Evolutionary conservation across 2,113 vertebrate species (phyloP).

Genomic region (Vidua macroura): DNA sequence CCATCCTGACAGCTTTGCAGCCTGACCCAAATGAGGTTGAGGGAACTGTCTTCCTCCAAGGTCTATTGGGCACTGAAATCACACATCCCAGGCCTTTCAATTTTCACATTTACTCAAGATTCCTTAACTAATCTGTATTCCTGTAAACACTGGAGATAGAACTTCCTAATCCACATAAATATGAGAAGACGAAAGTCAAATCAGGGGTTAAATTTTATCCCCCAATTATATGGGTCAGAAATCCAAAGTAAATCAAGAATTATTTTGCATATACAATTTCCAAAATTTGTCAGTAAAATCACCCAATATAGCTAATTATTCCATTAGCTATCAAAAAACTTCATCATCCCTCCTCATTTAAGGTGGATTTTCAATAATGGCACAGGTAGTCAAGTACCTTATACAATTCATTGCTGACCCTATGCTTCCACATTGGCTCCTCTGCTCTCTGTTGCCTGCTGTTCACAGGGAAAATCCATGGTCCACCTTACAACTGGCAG

Average conservation of each 20-base stretch:
- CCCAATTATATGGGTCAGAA: neutral
- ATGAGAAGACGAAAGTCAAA: neutral
- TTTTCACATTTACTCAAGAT: neutral
- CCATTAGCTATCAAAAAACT: neutral
- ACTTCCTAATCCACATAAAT: neutral
- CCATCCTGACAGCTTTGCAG: neutral
- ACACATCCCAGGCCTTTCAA: neutral
- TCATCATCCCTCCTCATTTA: neutral
- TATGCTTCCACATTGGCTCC: neutral
- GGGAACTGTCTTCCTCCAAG: neutral
- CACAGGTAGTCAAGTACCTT: neutral
- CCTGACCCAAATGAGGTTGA: rapidly evolving
- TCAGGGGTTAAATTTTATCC: neutral
- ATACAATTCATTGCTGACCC: neutral
- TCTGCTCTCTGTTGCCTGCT: neutral
- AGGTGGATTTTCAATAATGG: neutral
- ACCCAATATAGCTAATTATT: neutral
- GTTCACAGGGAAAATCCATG: neutral
- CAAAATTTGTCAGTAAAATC: neutral
- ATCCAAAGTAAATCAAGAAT: neutral
- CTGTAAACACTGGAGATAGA: neutral
- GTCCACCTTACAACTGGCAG: neutral
- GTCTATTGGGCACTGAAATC: neutral
- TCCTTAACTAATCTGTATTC: neutral
- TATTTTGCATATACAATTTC: neutral